Evolutionary conservation across 1,140 invertebrate species (phyloP).

Genomic region (Achatina immaculata): DNA sequence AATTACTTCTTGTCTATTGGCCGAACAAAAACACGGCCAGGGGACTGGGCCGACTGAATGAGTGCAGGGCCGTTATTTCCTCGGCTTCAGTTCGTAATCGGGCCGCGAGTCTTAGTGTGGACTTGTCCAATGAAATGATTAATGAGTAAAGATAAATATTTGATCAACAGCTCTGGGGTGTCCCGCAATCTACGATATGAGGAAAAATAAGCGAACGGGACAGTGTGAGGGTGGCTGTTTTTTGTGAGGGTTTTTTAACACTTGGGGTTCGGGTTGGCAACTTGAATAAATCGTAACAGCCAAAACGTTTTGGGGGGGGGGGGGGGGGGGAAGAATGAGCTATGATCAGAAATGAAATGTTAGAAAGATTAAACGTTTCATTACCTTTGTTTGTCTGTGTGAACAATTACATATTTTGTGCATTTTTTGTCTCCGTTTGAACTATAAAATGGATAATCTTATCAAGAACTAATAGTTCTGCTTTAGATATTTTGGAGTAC

Average conservation of each 20-base stretch:
- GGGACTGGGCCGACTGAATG: neutral
- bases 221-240: neutral
- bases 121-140: conserved; percentile 19
- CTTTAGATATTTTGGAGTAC: too few relatives aligned
- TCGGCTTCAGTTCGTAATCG: conserved; percentile 20
- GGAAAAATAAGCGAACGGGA: neutral
- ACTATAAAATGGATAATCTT: too few relatives aligned
- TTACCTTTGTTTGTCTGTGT: too few relatives aligned
- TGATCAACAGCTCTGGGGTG: conserved; percentile 19
- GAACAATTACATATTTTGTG: too few relatives aligned
- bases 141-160: conserved; percentile 35
- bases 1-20: conserved; percentile 40
- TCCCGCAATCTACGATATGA: conserved; percentile 18
- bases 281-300: neutral
- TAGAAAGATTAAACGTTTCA: too few relatives aligned
- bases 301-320: too few relatives aligned
- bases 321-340: too few relatives aligned
- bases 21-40: conserved; percentile 29
- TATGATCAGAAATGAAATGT: too few relatives aligned
- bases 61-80: neutral
- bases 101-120: neutral
- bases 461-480: too few relatives aligned
- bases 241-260: neutral
- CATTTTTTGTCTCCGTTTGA: too few relatives aligned
- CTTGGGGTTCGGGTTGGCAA: neutral